phyloP scores from a whole-genome alignment of 2,888 invertebrate species.

The Peribatodes rhomboidaria region DNA sequence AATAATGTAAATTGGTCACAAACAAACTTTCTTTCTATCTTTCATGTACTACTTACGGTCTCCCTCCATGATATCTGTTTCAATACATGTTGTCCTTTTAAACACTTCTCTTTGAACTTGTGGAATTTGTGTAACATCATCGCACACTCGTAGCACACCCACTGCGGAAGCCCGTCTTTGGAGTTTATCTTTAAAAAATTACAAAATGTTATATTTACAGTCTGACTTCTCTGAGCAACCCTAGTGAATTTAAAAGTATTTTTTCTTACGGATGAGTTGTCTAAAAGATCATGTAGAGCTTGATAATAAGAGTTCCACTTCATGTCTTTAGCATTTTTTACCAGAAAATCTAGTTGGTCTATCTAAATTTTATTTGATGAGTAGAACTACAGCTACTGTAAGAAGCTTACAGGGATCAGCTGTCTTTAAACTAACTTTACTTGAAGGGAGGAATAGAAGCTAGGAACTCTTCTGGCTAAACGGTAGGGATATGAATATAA shows the following conservation, averaged over 20 bases:
- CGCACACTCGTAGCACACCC: slow-evolving; percentile 74
- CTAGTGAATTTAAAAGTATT: too few relatives aligned
- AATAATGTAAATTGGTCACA: too few relatives aligned
- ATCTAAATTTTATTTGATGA: not conserved
- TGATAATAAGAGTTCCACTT: not conserved
- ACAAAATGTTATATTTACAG: not conserved
- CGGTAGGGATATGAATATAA: not conserved
- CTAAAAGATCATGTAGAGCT: not conserved
- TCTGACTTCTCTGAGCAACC: too few relatives aligned
- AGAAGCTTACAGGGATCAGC: too few relatives aligned
- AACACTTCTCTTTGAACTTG: slow-evolving; percentile 75
- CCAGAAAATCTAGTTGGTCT: not conserved
- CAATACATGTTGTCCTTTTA: slow-evolving; percentile 60
- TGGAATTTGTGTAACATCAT: slow-evolving; percentile 70
- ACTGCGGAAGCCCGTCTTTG: slow-evolving; percentile 63
- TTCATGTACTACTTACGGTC: slow-evolving; percentile 20
- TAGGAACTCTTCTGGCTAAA: not conserved
- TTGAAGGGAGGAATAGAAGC: not conserved
- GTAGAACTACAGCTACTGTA: too few relatives aligned
- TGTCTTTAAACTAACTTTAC: too few relatives aligned
- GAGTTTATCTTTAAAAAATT: slow-evolving; percentile 40
- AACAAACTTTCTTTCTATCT: too few relatives aligned
- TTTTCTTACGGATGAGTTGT: too few relatives aligned
- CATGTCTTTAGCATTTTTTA: not conserved
- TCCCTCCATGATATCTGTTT: slow-evolving; percentile 61